Conservation (phyloP, 2,797 vertebrate species). For the Myotis planiceps region DNA sequence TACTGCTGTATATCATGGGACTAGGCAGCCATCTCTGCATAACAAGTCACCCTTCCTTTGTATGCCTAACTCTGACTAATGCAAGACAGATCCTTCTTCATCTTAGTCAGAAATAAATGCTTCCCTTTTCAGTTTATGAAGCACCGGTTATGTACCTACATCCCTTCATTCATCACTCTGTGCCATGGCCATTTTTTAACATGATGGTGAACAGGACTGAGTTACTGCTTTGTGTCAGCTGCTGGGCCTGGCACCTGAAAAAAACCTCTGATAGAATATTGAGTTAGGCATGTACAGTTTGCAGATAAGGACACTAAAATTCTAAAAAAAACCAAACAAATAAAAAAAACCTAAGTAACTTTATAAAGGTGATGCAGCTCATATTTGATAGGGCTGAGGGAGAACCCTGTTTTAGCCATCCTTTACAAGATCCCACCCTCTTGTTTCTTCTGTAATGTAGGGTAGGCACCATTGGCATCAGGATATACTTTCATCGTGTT, state of each 20-base stretch:
- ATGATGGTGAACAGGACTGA: background rate
- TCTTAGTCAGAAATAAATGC: background rate
- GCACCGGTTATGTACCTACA: background rate
- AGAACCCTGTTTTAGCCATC: fast-evolving
- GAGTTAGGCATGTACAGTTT: background rate
- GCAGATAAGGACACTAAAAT: background rate
- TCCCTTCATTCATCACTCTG: background rate
- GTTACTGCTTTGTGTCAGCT: background rate
- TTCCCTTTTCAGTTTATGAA: background rate
- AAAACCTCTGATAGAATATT: background rate
- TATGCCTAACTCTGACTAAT: background rate
- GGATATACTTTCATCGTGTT: background rate
- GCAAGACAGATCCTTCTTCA: background rate
- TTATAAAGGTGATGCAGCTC: background rate
- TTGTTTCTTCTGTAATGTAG: background rate
- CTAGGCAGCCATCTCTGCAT: too few species aligned
- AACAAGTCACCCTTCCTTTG: background rate
- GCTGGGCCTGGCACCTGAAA: background rate
- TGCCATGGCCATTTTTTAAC: background rate
- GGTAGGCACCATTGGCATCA: fast-evolving
- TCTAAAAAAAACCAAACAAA: background rate
- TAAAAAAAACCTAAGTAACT: too few species aligned
- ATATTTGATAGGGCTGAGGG: background rate
- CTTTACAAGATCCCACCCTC: background rate
- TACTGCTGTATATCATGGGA: fast-evolving